Conservation (phyloP, 2,797 vertebrate species). For the Onychomys leucogaster region DNA sequence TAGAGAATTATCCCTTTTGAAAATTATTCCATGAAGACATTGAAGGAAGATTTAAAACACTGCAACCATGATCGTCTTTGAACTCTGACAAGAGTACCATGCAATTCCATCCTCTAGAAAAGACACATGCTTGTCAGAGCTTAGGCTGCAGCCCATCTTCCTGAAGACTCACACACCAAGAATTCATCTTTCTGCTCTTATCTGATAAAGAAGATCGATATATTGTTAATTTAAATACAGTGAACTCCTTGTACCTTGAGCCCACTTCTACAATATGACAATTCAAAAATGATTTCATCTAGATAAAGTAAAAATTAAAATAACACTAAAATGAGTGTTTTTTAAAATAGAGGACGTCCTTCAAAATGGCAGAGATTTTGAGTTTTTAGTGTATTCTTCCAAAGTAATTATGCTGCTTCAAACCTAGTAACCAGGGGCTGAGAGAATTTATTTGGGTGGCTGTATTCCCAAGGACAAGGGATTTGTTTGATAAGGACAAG, state of each 20-base stretch:
- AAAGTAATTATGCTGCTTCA: constrained; percentile 45
- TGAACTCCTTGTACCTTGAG: constrained; percentile 43
- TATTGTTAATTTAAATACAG: constrained; percentile 71
- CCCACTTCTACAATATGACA: constrained; percentile 41
- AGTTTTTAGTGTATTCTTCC: constrained; percentile 47
- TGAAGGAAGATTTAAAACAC: constrained; percentile 74
- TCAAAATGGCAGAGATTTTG: constrained; percentile 39
- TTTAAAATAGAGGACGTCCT: neutral
- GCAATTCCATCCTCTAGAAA: constrained; percentile 65
- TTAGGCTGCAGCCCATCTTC: neutral
- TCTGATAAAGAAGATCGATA: constrained; percentile 64
- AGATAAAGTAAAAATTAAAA: constrained; percentile 61
- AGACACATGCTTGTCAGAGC: constrained; percentile 65
- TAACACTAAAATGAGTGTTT: neutral
- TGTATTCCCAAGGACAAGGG: neutral
- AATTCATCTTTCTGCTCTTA: constrained; percentile 73
- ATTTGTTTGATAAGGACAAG: constrained; percentile 44
- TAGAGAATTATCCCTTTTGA: constrained; percentile 66
- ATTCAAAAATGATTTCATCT: constrained; percentile 57
- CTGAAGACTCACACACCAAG: constrained; percentile 39
- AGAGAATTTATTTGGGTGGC: constrained; percentile 11
- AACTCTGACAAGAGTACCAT: constrained; percentile 51
- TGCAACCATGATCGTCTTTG: constrained; percentile 53
- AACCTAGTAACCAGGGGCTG: constrained; percentile 18
- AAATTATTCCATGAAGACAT: constrained; percentile 77